These are phyloP conservation scores for Junonia oenone DNA, from an alignment of 2,888 invertebrate species.

Conservation along the genomic window DNA sequence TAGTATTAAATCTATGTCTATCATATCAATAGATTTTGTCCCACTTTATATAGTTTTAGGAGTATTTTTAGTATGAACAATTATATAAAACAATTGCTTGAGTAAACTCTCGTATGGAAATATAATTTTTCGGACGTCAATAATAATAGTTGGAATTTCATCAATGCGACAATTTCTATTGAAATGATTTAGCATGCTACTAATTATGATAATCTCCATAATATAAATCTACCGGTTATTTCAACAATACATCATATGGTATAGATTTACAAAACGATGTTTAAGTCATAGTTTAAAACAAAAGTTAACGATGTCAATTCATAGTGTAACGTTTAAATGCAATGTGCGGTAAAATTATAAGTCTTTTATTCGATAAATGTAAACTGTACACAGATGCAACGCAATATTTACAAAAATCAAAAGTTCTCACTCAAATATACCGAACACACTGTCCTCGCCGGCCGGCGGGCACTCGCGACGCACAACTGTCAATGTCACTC, in stretches of 20 bases:
- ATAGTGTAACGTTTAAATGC: conserved; percentile 19
- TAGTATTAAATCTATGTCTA: conserved; percentile 25
- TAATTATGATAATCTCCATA: conserved; percentile 12
- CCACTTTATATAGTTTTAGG: too few relatives aligned
- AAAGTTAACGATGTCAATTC: conserved; percentile 3
- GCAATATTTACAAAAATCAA: conserved; percentile 48
- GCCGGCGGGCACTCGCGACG: conserved; percentile 54
- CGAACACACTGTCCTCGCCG: conserved; percentile 46
- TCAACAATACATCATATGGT: conserved; percentile 3
- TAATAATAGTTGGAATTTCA: neutral
- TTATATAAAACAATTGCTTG: too few relatives aligned
- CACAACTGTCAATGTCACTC: conserved; percentile 59
- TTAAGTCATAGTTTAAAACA: conserved; percentile 20
- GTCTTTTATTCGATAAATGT: conserved; percentile 16
- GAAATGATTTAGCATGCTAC: neutral
- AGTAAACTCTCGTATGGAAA: neutral
- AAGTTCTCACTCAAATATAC: conserved; percentile 38
- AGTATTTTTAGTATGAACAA: too few relatives aligned
- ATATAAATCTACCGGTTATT: conserved; percentile 13
- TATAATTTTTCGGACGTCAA: neutral
- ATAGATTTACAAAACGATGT: conserved; percentile 15
- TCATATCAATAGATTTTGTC: conserved; percentile 1
- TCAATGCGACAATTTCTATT: neutral
- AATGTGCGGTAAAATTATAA: conserved; percentile 16
- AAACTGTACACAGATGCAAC: conserved; percentile 41